Evolutionary conservation across 2,797 vertebrate genomes (phyloP).

Genomic region (Pachyuromys duprasi): DNA sequence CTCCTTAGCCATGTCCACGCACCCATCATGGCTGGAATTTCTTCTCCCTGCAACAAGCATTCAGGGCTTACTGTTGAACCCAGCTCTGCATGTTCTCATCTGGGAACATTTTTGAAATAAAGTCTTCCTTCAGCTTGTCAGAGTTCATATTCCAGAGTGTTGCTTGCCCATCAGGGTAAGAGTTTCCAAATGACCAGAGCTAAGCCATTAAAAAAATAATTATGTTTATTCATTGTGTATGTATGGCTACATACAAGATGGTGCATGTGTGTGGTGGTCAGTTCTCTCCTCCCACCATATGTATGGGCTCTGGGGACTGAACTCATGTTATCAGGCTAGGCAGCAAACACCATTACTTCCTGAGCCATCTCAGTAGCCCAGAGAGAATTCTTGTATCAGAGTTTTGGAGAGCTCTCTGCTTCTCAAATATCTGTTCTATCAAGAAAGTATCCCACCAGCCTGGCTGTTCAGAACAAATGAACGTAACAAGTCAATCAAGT

Average conservation of each 20-base stretch:
- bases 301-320: neutral
- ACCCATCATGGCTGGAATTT: neutral
- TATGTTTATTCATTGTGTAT: neutral
- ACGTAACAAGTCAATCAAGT: conserved; percentile 23
- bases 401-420: neutral
- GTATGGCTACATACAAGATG: neutral
- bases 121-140: conserved; percentile 19
- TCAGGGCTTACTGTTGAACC: conserved; percentile 26
- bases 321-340: neutral
- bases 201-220: neutral
- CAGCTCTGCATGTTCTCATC: conserved; percentile 2
- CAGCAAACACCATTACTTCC: neutral
- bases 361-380: neutral
- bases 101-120: neutral
- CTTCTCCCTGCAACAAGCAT: neutral
- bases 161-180: neutral
- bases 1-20: neutral
- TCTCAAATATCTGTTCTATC: neutral
- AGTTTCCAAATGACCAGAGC: conserved; percentile 21
- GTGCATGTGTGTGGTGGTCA: neutral
- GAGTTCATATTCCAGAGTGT: neutral
- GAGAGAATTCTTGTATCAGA: neutral
- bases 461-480: conserved; percentile 5
- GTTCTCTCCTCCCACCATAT: neutral
- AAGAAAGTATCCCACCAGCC: conserved; percentile 23